phyloP scores from a whole-genome alignment of 1,140 invertebrate species.

The Chionoecetes opilio region DNA sequence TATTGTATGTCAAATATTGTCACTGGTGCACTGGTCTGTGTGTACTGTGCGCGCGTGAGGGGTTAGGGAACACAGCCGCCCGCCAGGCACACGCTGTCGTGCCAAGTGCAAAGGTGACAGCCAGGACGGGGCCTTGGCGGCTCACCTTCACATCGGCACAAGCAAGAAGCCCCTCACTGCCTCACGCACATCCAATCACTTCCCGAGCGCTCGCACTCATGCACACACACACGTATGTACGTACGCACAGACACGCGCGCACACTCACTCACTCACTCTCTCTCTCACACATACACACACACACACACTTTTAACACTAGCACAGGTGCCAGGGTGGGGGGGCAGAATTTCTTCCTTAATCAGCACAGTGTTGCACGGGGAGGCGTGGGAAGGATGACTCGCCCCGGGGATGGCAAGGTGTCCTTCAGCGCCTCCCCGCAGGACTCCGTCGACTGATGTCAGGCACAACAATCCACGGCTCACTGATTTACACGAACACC shows the following conservation, averaged over 20 bases:
- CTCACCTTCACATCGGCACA: neutral
- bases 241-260: neutral
- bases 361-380: neutral
- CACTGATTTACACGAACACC: neutral
- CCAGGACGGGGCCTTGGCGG: slow-evolving; percentile 22
- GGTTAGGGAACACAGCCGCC: neutral
- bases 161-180: slow-evolving; percentile 5
- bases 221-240: neutral
- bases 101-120: neutral
- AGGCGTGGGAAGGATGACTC: neutral
- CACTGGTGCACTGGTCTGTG: neutral
- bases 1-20: no score
- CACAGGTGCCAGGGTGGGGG: neutral
- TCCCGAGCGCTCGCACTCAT: neutral
- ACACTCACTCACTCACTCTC: no score
- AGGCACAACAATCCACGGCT: neutral
- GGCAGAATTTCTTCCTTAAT: neutral
- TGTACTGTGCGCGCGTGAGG: neutral
- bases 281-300: no score
- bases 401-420: neutral
- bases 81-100: neutral
- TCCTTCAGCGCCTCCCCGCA: neutral
- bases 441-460: neutral
- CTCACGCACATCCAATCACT: slow-evolving; percentile 12
- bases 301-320: neutral